These are phyloP conservation scores for Drosophila sturtevanti DNA, from an alignment of 1,140 invertebrate genomes.

Conservation along the genomic window DNA sequence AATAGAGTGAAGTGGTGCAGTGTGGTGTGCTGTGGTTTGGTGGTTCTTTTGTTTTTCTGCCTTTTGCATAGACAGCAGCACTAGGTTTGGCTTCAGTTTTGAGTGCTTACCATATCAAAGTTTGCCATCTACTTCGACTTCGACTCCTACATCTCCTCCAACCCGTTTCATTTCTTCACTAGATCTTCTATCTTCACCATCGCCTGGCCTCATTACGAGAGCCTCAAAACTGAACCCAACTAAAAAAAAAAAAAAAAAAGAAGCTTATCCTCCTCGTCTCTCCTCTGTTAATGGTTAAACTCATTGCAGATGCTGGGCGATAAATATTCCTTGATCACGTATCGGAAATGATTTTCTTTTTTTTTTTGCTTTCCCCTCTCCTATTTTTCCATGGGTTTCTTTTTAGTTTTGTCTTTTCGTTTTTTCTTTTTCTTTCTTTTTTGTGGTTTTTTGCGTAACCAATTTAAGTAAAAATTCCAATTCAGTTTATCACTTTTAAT, in stretches of 20 bases:
- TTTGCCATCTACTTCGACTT: conserved; percentile 47
- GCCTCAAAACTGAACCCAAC: background rate
- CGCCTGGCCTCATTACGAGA: conserved; percentile 71
- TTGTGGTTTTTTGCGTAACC: conserved; percentile 51
- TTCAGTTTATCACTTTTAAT: conserved; percentile 59
- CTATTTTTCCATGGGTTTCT: background rate
- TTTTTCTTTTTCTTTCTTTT: background rate
- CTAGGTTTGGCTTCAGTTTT: conserved; percentile 59
- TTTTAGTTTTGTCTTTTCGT: no score
- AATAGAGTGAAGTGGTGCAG: no score
- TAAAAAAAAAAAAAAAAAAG: conserved; percentile 12
- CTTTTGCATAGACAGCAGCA: conserved; percentile 64
- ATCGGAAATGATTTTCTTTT: conserved; percentile 54
- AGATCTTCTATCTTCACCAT: conserved; percentile 70
- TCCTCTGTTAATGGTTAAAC: conserved; percentile 65
- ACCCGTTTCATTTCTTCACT: conserved; percentile 32
- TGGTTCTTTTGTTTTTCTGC: conserved; percentile 36
- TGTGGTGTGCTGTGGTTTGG: no score
- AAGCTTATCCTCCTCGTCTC: background rate
- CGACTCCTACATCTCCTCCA: background rate
- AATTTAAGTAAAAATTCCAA: conserved; percentile 54
- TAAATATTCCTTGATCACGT: conserved; percentile 79
- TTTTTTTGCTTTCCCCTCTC: background rate
- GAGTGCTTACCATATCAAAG: conserved; percentile 76
- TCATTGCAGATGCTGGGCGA: conserved; percentile 56